A percentile compares a stretch with the other conserved stretches of the same genome.
Conservation (phyloP, 2,797 vertebrate species). For the Rhinoraja longicauda region DNA sequence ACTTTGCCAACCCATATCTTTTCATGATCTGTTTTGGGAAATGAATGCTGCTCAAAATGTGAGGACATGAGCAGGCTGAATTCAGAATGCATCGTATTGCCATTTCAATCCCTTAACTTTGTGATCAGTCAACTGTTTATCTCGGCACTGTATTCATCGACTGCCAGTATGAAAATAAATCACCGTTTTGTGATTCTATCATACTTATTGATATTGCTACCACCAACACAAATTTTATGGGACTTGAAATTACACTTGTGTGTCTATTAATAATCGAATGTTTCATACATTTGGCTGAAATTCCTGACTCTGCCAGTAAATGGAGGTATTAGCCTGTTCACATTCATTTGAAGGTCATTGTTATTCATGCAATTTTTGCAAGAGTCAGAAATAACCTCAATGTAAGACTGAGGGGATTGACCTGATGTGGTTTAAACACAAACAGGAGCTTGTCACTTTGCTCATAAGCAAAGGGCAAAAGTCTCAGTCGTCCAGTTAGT, state of each 20-base stretch:
- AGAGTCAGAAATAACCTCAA: neutral
- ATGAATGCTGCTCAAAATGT: neutral
- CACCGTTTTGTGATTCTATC: neutral
- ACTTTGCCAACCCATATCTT: neutral
- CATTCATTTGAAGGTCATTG: neutral
- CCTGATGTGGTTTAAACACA: neutral
- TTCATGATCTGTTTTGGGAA: neutral
- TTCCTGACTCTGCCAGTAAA: neutral
- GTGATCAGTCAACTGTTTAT: neutral
- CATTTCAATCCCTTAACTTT: neutral
- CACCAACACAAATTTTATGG: neutral
- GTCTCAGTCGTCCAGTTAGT: neutral
- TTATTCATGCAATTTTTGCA: neutral
- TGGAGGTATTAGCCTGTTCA: neutral
- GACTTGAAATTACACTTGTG: slow-evolving; percentile 9
- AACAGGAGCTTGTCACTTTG: neutral
- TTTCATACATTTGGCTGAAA: neutral
- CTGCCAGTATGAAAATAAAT: neutral
- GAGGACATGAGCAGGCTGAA: neutral
- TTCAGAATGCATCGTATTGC: neutral
- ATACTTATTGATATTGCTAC: neutral
- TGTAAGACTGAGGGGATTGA: neutral
- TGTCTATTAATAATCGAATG: neutral
- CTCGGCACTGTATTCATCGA: neutral
- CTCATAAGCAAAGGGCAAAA: neutral